Evolutionary conservation across 2,797 vertebrate genomes (phyloP).

Genomic region (Tympanoctomys barrerae): DNA sequence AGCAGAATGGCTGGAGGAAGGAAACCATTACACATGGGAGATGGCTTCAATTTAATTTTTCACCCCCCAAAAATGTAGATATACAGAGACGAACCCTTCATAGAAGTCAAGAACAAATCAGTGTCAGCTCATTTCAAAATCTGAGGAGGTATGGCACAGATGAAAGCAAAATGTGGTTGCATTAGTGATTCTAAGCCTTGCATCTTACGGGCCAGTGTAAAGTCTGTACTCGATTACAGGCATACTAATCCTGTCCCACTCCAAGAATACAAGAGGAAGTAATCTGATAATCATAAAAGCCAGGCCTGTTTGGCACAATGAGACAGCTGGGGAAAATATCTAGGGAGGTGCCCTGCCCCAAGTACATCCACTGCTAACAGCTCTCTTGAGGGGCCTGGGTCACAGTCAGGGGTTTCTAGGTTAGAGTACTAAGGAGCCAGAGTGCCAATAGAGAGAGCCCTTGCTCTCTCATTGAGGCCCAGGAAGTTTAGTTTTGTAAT

Average conservation of each 20-base stretch:
- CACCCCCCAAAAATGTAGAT: slow-evolving; percentile 23
- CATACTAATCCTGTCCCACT: slow-evolving; percentile 65
- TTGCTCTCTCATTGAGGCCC: too few relatives aligned
- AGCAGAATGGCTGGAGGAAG: slow-evolving; percentile 38
- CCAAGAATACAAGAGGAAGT: slow-evolving; percentile 57
- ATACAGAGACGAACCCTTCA: slow-evolving; percentile 58
- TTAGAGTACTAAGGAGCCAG: slow-evolving; percentile 15
- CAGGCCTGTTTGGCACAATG: slow-evolving; percentile 89
- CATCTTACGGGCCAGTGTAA: slow-evolving; percentile 48
- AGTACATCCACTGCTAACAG: not conserved
- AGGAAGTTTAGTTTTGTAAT: too few relatives aligned
- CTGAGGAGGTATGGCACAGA: slow-evolving; percentile 84
- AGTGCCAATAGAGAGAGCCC: too few relatives aligned
- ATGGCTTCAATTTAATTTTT: not conserved
- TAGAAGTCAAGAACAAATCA: slow-evolving; percentile 56
- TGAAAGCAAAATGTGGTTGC: slow-evolving; percentile 65
- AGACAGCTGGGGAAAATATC: slow-evolving; percentile 77
- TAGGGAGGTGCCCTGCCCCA: slow-evolving; percentile 53
- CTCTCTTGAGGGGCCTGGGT: not conserved
- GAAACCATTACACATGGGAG: not conserved
- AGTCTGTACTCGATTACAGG: not conserved
- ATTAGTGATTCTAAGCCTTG: slow-evolving; percentile 60
- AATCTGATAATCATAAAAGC: slow-evolving; percentile 44
- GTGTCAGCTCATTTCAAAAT: slow-evolving; percentile 42
- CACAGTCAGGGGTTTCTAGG: slow-evolving; percentile 63